phyloP scores from a whole-genome alignment of 2,888 invertebrate species.

The Therioaphis trifolii region DNA sequence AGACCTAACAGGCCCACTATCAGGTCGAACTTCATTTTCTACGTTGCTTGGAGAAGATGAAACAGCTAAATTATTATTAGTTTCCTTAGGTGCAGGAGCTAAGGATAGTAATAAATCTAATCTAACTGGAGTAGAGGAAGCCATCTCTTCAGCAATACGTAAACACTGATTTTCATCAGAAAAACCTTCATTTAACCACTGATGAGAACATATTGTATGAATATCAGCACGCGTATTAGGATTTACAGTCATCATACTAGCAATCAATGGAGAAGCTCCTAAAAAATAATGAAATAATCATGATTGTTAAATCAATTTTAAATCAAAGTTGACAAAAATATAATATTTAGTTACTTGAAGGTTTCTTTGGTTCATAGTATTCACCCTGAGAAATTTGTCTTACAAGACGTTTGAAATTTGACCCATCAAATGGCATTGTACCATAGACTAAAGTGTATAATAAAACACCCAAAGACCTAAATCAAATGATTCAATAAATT shows the following conservation, averaged over 20 bases:
- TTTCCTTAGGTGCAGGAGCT: slow-evolving; percentile 72
- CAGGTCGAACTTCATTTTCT: slow-evolving; percentile 48
- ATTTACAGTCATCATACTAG: slow-evolving; percentile 93
- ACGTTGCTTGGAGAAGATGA: slow-evolving; percentile 38
- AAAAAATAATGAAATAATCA: slow-evolving; percentile 66
- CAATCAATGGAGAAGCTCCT: slow-evolving; percentile 94
- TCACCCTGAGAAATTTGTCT: slow-evolving; percentile 83
- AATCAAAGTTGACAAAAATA: slow-evolving; percentile 9
- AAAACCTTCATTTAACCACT: slow-evolving; percentile 95
- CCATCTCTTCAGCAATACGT: slow-evolving; percentile 86
- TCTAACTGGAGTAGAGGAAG: slow-evolving; percentile 90
- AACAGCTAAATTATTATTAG: slow-evolving; percentile 47
- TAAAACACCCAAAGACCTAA: slow-evolving; percentile 93
- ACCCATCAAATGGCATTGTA: slow-evolving; percentile 99
- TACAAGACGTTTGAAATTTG: slow-evolving; percentile 93
- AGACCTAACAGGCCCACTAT: slow-evolving; percentile 65
- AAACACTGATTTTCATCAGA: slow-evolving; percentile 79
- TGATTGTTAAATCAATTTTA: background rate
- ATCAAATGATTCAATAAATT: slow-evolving; percentile 45
- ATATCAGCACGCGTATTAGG: slow-evolving; percentile 90
- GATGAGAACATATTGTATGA: slow-evolving; percentile 92
- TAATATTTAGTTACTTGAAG: slow-evolving; percentile 73
- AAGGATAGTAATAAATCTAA: slow-evolving; percentile 87
- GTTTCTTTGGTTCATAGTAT: slow-evolving; percentile 95
- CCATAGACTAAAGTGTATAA: slow-evolving; percentile 98